Base-by-base conservation (phyloP, 2,797 vertebrate genomes). In the Muscicapa striata region DNA sequence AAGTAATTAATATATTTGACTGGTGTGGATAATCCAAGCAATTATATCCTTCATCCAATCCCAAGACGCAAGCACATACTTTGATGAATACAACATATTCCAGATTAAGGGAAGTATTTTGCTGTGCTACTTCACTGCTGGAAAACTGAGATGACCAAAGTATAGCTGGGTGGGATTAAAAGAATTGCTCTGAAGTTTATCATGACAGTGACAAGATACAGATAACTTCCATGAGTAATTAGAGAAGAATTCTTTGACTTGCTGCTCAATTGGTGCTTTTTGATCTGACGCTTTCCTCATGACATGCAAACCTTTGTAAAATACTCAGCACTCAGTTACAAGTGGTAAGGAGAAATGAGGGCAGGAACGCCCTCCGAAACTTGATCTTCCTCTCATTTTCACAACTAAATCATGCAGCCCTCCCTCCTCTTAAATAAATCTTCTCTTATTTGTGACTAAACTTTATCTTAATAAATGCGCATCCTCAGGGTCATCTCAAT, bases 221-320 rank as follows among this genome's bases (percentile, higher is more conserved):
- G 90, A 74, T 59, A 95, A 94, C 69, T 79, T 85, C 51, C 5
- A 15, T 34, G 2, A 1, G 27, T 27, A 81, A 84, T 32, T 40
- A 70, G 15, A 61, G 30, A 12, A 86, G 67, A 94, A 94, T 45
- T 83, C 10, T 66, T 74, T 51, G 36, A 95, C 67, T 82, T 59
- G 36, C 22, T 94, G 88, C 61, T 81, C 81, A 93, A 91, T 21
- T 77, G 34, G 26, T 24, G 4, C 1, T 1, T 58, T 77, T 87
- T 57, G 52, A 77, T 84, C 27, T 38, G 72, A 76, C 40, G 32
- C 63, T 75, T 87, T 58, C 36, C 18, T 13, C 22, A 43, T 3
- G 6, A 87, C 46, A 43, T 32, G 62, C 58, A 91, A 79, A 52
- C 7, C 38, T 88, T 29, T 43, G 3, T 5, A 84, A 87, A 8